Evolutionary conservation across 2,888 invertebrate species (phyloP).

Genomic region (Prostheceraeus crozeri): DNA sequence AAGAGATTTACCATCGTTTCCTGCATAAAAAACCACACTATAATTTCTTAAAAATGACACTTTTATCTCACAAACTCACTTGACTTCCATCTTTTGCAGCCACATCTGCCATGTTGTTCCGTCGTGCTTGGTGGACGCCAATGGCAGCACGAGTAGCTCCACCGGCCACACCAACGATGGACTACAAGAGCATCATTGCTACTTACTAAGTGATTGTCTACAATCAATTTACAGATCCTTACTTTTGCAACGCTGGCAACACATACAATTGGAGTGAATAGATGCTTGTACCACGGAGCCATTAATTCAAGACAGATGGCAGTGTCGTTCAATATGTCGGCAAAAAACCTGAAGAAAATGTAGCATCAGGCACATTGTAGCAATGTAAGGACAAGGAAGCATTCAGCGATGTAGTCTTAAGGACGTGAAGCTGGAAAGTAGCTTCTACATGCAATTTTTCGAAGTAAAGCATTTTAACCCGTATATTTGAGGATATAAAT

Average conservation of each 20-base stretch:
- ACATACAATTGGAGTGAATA: constrained; percentile 56
- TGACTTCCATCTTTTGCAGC: constrained; percentile 85
- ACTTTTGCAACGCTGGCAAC: constrained; percentile 58
- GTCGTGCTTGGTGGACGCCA: constrained; percentile 82
- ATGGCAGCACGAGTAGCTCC: constrained; percentile 77
- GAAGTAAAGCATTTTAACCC: no score
- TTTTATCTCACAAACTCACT: constrained; percentile 45
- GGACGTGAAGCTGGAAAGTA: no score
- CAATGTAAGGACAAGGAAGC: no score
- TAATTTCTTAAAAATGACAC: background rate
- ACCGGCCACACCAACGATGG: constrained; percentile 77
- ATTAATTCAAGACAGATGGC: constrained; percentile 80
- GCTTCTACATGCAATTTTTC: no score
- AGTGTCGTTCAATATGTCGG: constrained; percentile 80
- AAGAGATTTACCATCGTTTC: constrained; percentile 77
- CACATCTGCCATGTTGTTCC: constrained; percentile 82
- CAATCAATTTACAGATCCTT: constrained; percentile 29
- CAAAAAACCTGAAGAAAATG: constrained; percentile 63
- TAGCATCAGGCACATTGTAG: no score
- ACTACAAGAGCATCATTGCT: no score
- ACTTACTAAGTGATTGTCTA: constrained; percentile 49
- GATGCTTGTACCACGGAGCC: constrained; percentile 64
- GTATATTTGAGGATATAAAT: no score
- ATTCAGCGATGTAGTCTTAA: no score
- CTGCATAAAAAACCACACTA: background rate